Percentiles rank a stretch among this genome's conserved stretches.
Evolutionary conservation across 2,888 invertebrate species (phyloP).

Genomic region (Eupithecia abbreviata): DNA sequence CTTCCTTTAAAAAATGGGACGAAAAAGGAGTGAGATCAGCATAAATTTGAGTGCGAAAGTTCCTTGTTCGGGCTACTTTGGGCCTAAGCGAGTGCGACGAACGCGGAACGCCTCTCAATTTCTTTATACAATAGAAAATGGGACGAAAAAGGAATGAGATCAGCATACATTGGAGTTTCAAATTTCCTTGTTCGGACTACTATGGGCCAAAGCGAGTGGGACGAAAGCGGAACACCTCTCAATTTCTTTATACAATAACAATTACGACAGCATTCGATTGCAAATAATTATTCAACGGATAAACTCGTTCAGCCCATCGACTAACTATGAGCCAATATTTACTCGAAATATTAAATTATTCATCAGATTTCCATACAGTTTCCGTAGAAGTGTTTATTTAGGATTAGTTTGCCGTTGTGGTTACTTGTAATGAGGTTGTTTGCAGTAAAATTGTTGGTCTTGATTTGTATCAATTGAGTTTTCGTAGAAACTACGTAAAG

Average conservation of each 20-base stretch:
- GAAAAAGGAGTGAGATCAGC: no score
- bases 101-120: no score
- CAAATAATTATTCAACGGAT: neutral
- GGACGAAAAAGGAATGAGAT: no score
- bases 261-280: neutral
- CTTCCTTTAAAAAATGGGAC: no score
- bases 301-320: constrained; percentile 12
- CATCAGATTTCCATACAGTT: constrained; percentile 43
- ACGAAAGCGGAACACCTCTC: no score
- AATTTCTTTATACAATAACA: neutral
- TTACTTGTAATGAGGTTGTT: constrained; percentile 31
- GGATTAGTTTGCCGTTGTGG: constrained; percentile 41
- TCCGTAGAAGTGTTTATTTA: constrained; percentile 39
- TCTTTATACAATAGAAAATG: no score
- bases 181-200: no score
- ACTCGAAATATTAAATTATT: constrained; percentile 41
- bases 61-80: no score
- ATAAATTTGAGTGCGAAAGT: no score
- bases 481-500: neutral
- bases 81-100: no score
- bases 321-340: constrained; percentile 29
- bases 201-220: no score
- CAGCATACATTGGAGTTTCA: no score
- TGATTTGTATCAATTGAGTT: constrained; percentile 42
- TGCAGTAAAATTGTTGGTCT: constrained; percentile 36